Percentiles rank a stretch among this genome's conserved stretches.
Evolutionary conservation across 2,797 vertebrate genomes (phyloP).

Genomic region (Myiotriccus ornatus): DNA sequence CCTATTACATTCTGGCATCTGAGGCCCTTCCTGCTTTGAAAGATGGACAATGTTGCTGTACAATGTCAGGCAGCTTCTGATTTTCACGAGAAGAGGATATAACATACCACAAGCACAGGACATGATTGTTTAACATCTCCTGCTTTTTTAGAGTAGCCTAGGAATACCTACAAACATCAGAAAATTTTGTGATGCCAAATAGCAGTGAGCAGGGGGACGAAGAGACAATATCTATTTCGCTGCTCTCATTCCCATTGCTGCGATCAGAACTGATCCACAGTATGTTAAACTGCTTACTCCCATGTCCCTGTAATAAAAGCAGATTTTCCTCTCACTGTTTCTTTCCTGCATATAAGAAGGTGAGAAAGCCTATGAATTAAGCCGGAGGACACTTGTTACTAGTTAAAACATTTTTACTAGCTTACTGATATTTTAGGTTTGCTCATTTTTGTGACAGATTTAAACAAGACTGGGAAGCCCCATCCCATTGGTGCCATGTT

Average conservation of each 20-base stretch:
- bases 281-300: neutral
- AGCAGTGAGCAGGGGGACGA: neutral
- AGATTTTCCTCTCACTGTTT: neutral
- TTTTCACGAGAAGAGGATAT: neutral
- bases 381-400: neutral
- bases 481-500: neutral
- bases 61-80: neutral
- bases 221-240: neutral
- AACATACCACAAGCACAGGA: neutral
- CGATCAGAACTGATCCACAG: neutral
- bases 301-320: neutral
- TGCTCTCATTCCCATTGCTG: neutral
- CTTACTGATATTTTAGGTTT: neutral
- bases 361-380: neutral
- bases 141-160: neutral
- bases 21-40: rapidly evolving
- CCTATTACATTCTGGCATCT: neutral
- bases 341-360: neutral
- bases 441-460: neutral
- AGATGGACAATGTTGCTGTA: rapidly evolving
- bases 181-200: neutral
- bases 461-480: neutral
- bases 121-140: neutral
- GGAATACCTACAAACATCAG: neutral
- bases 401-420: neutral